phyloP scores from a whole-genome alignment of 2,113 vertebrate genomes.

The Neofelis nebulosa region DNA sequence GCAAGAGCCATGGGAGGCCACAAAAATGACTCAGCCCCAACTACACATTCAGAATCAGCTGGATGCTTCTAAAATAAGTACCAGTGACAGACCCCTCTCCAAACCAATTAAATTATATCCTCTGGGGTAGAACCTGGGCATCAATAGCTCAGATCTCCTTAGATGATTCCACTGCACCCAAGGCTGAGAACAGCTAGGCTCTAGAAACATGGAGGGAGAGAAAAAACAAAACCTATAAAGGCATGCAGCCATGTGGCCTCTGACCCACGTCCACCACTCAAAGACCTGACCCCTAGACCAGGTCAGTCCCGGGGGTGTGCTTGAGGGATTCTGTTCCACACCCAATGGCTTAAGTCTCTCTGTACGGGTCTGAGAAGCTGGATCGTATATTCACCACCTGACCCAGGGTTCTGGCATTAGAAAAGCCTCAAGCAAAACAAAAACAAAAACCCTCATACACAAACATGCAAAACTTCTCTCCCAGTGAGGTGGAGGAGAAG shows the following conservation, averaged over 20 bases:
- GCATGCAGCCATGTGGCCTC: not conserved
- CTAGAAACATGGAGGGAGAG: not conserved
- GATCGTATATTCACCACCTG: not conserved
- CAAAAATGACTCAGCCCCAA: not conserved
- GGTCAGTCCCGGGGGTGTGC: too few species aligned
- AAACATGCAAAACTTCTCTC: not conserved
- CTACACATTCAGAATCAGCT: not conserved
- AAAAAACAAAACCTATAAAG: not conserved
- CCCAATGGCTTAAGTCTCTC: not conserved
- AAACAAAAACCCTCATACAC: not conserved
- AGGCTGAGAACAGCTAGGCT: not conserved
- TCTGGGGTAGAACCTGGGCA: not conserved
- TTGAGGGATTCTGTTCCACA: not conserved
- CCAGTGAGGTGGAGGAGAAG: not conserved
- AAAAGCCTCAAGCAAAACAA: not conserved
- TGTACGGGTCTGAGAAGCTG: not conserved
- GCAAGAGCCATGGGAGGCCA: not conserved
- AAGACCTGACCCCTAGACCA: not conserved
- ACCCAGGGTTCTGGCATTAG: not conserved
- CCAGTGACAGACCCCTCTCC: rapidly evolving
- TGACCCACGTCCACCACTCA: not conserved
- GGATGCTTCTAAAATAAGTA: not conserved
- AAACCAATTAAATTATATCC: not conserved
- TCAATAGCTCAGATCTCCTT: not conserved
- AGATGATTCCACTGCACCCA: not conserved